phyloP scores from a whole-genome alignment of 2,888 invertebrate genomes.

The Tipula unca region DNA sequence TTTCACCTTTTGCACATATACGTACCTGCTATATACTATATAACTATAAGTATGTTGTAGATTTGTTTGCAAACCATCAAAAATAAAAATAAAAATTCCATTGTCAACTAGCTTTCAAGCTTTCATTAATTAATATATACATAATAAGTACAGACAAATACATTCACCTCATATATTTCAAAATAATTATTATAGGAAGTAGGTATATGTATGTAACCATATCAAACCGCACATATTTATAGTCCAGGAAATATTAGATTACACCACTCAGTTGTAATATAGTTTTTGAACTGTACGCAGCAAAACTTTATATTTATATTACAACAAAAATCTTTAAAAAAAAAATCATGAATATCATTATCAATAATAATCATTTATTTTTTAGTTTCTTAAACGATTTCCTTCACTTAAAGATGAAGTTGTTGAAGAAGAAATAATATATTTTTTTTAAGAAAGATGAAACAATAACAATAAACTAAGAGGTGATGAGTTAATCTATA shows the following conservation, averaged over 20 bases:
- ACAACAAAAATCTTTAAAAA: not conserved
- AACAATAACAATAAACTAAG: constrained; percentile 8
- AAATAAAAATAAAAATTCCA: not conserved
- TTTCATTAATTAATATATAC: not conserved
- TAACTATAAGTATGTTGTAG: not conserved
- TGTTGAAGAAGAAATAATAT: not conserved
- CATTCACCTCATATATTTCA: not conserved
- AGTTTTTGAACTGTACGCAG: not conserved
- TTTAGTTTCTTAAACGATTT: not conserved
- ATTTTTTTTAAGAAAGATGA: not conserved
- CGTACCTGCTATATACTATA: not conserved
- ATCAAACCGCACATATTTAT: not conserved
- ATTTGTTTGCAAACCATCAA: not conserved
- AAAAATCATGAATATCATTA: not conserved
- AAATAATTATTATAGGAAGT: not conserved
- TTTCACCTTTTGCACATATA: not conserved
- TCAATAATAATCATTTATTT: not conserved
- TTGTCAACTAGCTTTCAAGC: not conserved
- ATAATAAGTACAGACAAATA: too few relatives aligned
- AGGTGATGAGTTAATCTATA: constrained; percentile 8
- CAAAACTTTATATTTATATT: not conserved
- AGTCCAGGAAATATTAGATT: not conserved
- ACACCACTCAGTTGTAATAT: not conserved
- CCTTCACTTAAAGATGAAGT: not conserved
- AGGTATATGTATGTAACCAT: not conserved